Conservation (phyloP, 2,888 invertebrate species). For the Conops quadrifasciatus region DNA sequence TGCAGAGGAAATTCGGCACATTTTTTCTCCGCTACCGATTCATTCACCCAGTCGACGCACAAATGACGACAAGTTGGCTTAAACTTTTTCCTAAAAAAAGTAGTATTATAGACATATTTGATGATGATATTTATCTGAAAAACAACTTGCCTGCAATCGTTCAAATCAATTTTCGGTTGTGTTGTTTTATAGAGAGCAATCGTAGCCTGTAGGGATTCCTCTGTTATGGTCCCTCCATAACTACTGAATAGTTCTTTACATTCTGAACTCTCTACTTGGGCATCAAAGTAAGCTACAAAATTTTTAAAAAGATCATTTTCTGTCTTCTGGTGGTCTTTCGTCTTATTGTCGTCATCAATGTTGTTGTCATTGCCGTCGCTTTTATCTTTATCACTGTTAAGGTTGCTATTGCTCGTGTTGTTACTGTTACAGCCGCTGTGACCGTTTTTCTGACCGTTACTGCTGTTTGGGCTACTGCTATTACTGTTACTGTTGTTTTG, state of each 20-base stretch:
- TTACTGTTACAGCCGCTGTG: not conserved
- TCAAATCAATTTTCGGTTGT: conserved; percentile 40
- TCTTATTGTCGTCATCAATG: not conserved
- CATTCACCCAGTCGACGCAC: conserved; percentile 55
- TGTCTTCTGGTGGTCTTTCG: not conserved
- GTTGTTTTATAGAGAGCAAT: conserved; percentile 48
- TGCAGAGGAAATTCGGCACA: conserved; percentile 53
- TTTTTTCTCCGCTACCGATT: conserved; percentile 48
- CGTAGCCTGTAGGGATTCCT: conserved; percentile 51
- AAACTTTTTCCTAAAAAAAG: conserved; percentile 51
- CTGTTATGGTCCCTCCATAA: conserved; percentile 54
- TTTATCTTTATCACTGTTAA: no score
- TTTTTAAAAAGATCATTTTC: conserved; percentile 49
- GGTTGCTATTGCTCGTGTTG: not conserved
- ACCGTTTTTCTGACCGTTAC: not conserved
- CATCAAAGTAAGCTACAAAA: conserved; percentile 49
- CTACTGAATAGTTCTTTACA: conserved; percentile 45
- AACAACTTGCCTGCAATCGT: conserved; percentile 46
- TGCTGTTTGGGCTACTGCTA: not conserved
- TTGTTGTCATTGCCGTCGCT: not conserved
- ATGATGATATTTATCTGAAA: not conserved
- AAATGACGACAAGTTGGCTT: conserved; percentile 56
- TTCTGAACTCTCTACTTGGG: conserved; percentile 32
- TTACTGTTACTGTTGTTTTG: not conserved
- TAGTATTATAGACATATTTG: not conserved